These are phyloP conservation scores for Drosophila borborema DNA, from an alignment of 2,888 invertebrate genomes.

Conservation along the genomic window DNA sequence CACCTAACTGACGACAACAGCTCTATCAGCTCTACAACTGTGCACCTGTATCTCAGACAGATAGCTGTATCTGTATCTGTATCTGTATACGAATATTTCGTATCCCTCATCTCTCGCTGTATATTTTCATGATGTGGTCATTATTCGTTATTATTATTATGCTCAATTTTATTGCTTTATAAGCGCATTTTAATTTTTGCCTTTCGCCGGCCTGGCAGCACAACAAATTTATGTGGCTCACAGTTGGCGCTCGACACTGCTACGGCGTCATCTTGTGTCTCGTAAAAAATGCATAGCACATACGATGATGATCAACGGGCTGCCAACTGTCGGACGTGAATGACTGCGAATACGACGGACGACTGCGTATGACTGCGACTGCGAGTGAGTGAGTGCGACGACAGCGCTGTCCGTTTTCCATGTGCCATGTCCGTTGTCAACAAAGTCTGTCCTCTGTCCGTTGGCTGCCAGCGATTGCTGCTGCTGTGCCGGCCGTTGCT, in stretches of 20 bases:
- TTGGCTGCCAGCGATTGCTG: constrained; percentile 29
- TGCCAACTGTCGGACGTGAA: constrained; percentile 53
- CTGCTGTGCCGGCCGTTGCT: constrained; percentile 6
- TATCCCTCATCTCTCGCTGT: constrained; percentile 7
- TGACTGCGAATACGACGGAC: constrained; percentile 3
- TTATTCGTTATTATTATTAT: constrained; percentile 70
- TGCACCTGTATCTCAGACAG: neutral
- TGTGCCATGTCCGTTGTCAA: constrained; percentile 79
- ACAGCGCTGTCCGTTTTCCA: constrained; percentile 54
- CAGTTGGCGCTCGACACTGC: constrained; percentile 31
- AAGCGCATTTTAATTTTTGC: constrained; percentile 82
- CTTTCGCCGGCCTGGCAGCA: constrained; percentile 66
- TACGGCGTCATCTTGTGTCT: constrained; percentile 42
- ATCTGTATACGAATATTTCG: constrained; percentile 3
- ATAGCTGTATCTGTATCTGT: constrained; percentile 1
- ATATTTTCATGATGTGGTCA: constrained; percentile 63
- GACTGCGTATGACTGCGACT: constrained; percentile 7
- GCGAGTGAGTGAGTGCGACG: constrained; percentile 26
- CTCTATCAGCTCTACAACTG: neutral
- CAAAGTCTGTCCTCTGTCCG: constrained; percentile 46
- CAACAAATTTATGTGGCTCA: constrained; percentile 63
- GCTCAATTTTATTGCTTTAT: constrained; percentile 79
- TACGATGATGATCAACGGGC: constrained; percentile 77
- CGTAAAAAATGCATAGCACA: constrained; percentile 75
- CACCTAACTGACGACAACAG: constrained; percentile 11